Conservation (phyloP, 2,797 vertebrate genomes). For the Notamacropus eugenii region DNA sequence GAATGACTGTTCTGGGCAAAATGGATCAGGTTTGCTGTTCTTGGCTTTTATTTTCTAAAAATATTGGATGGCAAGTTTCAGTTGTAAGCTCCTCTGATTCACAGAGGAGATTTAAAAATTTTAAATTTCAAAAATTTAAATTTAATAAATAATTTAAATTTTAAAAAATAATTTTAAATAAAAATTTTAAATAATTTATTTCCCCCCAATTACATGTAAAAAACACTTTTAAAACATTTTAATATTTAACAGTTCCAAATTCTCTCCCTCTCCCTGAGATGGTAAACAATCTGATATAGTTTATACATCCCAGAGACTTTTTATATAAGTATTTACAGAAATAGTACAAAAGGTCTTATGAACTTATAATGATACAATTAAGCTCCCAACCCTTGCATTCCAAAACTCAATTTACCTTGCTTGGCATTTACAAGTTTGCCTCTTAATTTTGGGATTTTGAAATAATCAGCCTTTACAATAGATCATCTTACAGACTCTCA, state of each 20-base stretch:
- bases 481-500: constrained; percentile 64
- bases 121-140: too few species aligned
- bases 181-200: neutral
- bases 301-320: neutral
- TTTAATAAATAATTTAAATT: too few species aligned
- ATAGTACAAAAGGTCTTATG: constrained; percentile 74
- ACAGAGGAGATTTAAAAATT: constrained; percentile 13
- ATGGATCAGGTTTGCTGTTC: neutral
- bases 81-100: constrained; percentile 78
- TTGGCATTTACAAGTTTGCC: constrained; percentile 57
- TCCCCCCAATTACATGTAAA: too few species aligned
- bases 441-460: constrained; percentile 65
- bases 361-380: constrained; percentile 70
- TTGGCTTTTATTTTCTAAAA: constrained; percentile 76
- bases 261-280: too few species aligned
- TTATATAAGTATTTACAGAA: constrained; percentile 82
- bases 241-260: too few species aligned
- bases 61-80: constrained; percentile 77
- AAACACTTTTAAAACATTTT: too few species aligned
- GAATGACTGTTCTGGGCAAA: neutral
- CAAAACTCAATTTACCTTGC: constrained; percentile 65
- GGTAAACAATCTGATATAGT: too few species aligned
- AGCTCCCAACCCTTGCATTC: constrained; percentile 74
- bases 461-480: constrained; percentile 74
- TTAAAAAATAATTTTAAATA: too few species aligned